Evolutionary conservation across 2,888 invertebrate species (phyloP), one percentile per base, ranked within the genome.

Genomic region (Dolomedes plantarius): DNA sequence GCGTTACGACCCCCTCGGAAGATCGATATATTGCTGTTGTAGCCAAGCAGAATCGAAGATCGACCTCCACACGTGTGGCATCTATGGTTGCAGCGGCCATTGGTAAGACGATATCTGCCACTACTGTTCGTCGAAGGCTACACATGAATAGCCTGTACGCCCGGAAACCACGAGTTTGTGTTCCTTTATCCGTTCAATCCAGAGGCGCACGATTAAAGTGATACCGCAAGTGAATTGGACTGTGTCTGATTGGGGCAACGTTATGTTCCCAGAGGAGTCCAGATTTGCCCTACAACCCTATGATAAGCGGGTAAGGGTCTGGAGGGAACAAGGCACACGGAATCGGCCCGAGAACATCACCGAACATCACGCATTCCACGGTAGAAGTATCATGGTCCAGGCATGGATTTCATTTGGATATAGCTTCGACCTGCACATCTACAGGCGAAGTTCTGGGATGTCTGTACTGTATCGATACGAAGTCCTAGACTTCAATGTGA

Each of bases 251-350:
- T 67, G 31, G 67, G 67, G 36, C 29, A 67, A 67, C 31, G 29
- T 67, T 67, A 67, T 67, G 67, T 67, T 67, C 67, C 67, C 36
- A n/a, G n/a, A 31, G 31, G 67, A 11, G 31, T 67, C 5, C 32
- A 67, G 36, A 67, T 67, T 67, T 67, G 67, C 67, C 67, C 36
- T 67, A 36, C 67, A 67, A 19, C 67, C 16, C 32, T 67, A 67
- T 67, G 6, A 46, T 46, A 13, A 46, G 67, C 71, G 41, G 71
- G 71, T 39, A 19, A 39, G 71, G 71, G 27, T 23, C 16, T 71
- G 71, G 71, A 41, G 41, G 32, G 41, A 39, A 28, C 39, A 71
- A 39, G 23, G 71, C 19, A 39, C 19, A 39, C 19, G 41, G 41
- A 71, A 71, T 41, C 71, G 11, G 41, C 23, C 71, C 41, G 16